Conservation (phyloP, 1,140 invertebrate species). For the Notospermus geniculatus region DNA sequence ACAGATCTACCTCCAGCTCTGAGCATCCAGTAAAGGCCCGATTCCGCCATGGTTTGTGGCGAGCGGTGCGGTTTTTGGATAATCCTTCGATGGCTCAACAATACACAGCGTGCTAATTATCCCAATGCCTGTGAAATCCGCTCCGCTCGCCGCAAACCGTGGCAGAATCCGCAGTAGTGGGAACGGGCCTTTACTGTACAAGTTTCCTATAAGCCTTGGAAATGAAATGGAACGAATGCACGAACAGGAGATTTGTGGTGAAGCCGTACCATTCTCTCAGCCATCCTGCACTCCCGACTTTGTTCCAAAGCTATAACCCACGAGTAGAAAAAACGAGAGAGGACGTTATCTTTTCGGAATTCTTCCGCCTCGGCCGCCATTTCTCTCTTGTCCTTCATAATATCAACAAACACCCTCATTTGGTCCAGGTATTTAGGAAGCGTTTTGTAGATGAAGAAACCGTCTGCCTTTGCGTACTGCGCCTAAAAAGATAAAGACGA, state of each 20-base stretch:
- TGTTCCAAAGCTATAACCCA: constrained; percentile 32
- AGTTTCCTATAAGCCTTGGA: too few relatives aligned
- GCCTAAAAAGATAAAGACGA: constrained; percentile 23
- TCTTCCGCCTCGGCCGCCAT: constrained; percentile 26
- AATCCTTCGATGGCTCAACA: too few relatives aligned
- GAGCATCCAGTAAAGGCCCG: too few relatives aligned
- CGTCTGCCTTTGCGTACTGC: constrained; percentile 39
- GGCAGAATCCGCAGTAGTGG: too few relatives aligned
- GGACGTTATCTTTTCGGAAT: constrained; percentile 38
- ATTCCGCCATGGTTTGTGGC: too few relatives aligned
- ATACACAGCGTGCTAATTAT: too few relatives aligned
- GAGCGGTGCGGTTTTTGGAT: too few relatives aligned
- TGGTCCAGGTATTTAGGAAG: constrained; percentile 36
- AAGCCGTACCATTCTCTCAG: constrained; percentile 36
- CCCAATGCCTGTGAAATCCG: too few relatives aligned
- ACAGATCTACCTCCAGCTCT: too few relatives aligned
- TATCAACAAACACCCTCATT: constrained; percentile 35
- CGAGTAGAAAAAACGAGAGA: constrained; percentile 31
- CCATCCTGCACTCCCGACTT: constrained; percentile 35
- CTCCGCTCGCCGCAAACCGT: too few relatives aligned
- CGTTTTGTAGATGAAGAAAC: constrained; percentile 32
- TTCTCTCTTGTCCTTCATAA: constrained; percentile 34
- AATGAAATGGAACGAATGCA: neutral
- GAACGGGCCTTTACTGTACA: too few relatives aligned
- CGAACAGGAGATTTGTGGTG: too few relatives aligned